A percentile compares a stretch with the other conserved stretches of the same genome.
Evolutionary conservation across 2,113 vertebrate species (phyloP).

Genomic region (Microcebus tavaratra): DNA sequence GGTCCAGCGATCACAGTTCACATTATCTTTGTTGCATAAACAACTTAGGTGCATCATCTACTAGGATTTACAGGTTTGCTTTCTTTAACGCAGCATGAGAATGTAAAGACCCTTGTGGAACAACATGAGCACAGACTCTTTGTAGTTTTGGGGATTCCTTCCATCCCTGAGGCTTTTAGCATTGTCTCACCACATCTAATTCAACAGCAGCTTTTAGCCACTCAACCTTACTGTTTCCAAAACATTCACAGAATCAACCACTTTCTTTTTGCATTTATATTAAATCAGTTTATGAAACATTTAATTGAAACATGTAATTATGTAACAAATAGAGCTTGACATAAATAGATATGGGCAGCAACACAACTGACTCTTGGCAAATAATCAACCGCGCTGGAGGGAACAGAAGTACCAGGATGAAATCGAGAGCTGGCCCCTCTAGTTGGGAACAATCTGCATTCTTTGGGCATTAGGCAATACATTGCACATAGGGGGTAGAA

Average conservation of each 20-base stretch:
- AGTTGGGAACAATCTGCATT: neutral
- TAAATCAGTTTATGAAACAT: neutral
- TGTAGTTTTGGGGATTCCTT: neutral
- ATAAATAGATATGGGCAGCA: neutral
- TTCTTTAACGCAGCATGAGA: neutral
- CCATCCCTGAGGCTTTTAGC: neutral
- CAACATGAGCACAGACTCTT: neutral
- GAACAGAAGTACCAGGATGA: neutral
- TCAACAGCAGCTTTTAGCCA: neutral
- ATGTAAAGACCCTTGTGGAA: neutral
- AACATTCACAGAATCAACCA: neutral
- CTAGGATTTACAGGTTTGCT: neutral
- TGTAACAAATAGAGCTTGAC: neutral
- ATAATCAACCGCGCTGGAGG: neutral
- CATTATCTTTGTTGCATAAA: neutral
- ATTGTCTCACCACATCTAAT: neutral
- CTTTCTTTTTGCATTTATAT: neutral
- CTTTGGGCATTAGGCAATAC: neutral
- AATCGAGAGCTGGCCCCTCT: neutral
- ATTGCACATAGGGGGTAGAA: neutral
- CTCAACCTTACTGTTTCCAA: neutral
- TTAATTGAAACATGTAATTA: conserved; percentile 13
- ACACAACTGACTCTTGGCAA: conserved; percentile 24
- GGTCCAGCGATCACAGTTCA: neutral
- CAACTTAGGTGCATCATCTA: no score